phyloP scores from a whole-genome alignment of 1,140 invertebrate species.

The Paralvinella palmiformis region DNA sequence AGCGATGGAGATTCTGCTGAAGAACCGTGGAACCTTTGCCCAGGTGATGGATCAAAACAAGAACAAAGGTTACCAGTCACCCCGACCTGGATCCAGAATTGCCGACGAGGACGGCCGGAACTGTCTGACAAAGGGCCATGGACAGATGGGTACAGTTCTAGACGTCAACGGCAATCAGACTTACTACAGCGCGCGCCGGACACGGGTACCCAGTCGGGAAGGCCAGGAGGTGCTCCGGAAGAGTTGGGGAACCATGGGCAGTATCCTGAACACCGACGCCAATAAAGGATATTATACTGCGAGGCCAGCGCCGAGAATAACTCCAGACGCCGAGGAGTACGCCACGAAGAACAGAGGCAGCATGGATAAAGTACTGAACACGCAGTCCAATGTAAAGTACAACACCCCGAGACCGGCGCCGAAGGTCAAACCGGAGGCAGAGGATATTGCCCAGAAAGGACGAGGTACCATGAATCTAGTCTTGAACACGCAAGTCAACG shows the following conservation, averaged over 20 bases:
- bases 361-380: neutral
- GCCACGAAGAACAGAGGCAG: neutral
- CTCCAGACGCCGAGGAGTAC: neutral
- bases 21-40: slow-evolving; percentile 5
- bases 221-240: neutral
- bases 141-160: neutral
- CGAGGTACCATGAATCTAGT: neutral
- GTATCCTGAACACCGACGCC: neutral
- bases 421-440: neutral
- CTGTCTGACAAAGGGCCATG: slow-evolving; percentile 7
- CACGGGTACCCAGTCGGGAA: neutral
- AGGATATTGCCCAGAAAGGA: neutral
- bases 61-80: neutral
- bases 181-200: neutral
- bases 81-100: neutral
- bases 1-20: slow-evolving; percentile 5
- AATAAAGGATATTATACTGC: neutral
- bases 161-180: neutral
- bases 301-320: neutral
- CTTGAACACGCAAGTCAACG: neutral
- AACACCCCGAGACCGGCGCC: neutral
- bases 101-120: neutral
- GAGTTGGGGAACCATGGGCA: slow-evolving; percentile 34
- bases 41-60: neutral
- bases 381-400: neutral